These are phyloP conservation scores for Amblyraja radiata DNA, from an alignment of 2,797 vertebrate species.

Conservation along the genomic window DNA sequence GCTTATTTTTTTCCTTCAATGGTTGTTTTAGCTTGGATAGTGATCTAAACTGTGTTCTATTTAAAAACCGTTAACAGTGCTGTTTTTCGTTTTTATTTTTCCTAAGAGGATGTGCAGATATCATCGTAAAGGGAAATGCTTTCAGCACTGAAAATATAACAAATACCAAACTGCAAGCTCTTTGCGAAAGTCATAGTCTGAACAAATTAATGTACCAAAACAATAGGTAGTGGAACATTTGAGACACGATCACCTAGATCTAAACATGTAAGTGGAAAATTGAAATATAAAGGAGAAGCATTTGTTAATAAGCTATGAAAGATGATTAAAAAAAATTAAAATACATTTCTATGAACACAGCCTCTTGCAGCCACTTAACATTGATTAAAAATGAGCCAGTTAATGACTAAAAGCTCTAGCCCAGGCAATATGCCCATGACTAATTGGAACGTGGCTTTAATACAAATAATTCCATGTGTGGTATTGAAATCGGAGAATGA, in stretches of 20 bases:
- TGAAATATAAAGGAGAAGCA: neutral
- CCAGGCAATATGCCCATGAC: neutral
- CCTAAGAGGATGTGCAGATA: too few relatives aligned
- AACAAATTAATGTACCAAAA: neutral
- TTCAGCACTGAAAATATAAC: neutral
- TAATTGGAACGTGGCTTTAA: neutral
- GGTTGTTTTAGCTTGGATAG: neutral
- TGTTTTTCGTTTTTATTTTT: neutral
- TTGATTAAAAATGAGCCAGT: neutral
- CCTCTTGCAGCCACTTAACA: too few relatives aligned
- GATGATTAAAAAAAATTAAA: too few relatives aligned
- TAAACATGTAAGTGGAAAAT: neutral
- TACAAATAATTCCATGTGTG: neutral
- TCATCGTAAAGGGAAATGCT: too few relatives aligned
- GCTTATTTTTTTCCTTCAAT: neutral
- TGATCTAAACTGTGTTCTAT: neutral
- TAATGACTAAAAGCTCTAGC: neutral
- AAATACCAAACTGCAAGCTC: neutral
- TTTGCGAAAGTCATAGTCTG: neutral
- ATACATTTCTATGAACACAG: neutral
- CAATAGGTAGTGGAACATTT: neutral
- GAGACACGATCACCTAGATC: too few relatives aligned
- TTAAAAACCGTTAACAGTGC: neutral
- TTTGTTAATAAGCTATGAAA: neutral
- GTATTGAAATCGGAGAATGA: neutral